Evolutionary conservation across 2,888 invertebrate species (phyloP).

Genomic region (Polylopha cassiicola): DNA sequence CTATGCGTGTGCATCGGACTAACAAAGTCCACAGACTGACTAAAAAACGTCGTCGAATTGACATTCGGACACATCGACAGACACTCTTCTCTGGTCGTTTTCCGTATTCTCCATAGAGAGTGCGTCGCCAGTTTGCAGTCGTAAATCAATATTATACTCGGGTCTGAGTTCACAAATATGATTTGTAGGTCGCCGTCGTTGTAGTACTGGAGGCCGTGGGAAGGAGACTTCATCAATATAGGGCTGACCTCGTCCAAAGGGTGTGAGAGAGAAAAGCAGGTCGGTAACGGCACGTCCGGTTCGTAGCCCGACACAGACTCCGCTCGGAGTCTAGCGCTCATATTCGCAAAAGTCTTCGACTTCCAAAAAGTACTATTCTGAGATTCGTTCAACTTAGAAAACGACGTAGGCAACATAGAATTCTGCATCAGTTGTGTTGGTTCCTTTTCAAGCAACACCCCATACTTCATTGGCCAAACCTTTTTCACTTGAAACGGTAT

Average conservation of each 20-base stretch:
- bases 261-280: constrained; percentile 91
- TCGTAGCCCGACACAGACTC: constrained; percentile 60
- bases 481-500: constrained; percentile 88
- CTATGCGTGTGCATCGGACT: constrained; percentile 59
- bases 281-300: constrained; percentile 80
- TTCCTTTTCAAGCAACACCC: constrained; percentile 88
- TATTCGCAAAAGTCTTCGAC: constrained; percentile 50
- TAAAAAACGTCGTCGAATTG: constrained; percentile 58
- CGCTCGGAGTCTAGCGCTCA: constrained; percentile 57
- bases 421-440: constrained; percentile 54
- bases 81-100: constrained; percentile 85
- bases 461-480: constrained; percentile 91
- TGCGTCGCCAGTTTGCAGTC: constrained; percentile 87
- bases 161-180: constrained; percentile 85
- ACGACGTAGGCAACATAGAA: constrained; percentile 51
- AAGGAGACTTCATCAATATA: constrained; percentile 82
- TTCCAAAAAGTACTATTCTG: constrained; percentile 55
- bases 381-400: constrained; percentile 58
- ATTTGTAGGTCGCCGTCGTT: constrained; percentile 82
- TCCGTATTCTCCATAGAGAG: constrained; percentile 88
- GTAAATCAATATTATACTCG: constrained; percentile 89
- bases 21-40: constrained; percentile 62
- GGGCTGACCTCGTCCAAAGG: constrained; percentile 95
- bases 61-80: constrained; percentile 76
- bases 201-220: constrained; percentile 75